These are phyloP conservation scores for Sycobia sp. DNA, from an alignment of 1,140 invertebrate genomes.

Conservation along the genomic window DNA sequence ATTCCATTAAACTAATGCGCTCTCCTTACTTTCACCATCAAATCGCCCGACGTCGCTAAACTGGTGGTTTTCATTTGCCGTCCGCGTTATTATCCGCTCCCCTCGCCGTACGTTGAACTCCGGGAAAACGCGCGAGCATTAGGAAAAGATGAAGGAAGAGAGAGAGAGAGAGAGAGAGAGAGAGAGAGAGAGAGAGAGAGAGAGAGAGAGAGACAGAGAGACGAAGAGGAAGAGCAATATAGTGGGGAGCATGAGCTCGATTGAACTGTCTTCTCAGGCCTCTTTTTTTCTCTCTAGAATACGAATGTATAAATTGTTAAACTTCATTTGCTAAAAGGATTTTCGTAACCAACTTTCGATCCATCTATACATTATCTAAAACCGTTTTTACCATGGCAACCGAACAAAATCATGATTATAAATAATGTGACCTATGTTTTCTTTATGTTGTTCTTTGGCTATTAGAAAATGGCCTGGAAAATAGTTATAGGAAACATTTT, in stretches of 20 bases:
- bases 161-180: slow-evolving; percentile 1
- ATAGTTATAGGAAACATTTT: too few species aligned
- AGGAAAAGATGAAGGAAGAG: slow-evolving; percentile 31
- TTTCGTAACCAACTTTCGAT: too few species aligned
- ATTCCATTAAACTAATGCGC: slow-evolving; percentile 21
- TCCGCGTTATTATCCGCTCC: slow-evolving; percentile 38
- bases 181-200: slow-evolving; percentile 13
- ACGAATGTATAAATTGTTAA: neutral
- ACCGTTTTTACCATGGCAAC: too few species aligned
- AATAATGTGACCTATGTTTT: too few species aligned
- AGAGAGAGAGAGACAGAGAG: slow-evolving; percentile 18
- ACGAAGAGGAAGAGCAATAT: neutral
- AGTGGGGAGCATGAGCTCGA: neutral
- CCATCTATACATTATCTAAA: too few species aligned
- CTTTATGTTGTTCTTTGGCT: too few species aligned
- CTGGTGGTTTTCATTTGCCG: slow-evolving; percentile 23
- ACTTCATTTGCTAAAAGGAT: too few species aligned
- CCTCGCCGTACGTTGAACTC: slow-evolving; percentile 12
- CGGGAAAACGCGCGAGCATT: slow-evolving; percentile 16
- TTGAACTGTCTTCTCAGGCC: neutral
- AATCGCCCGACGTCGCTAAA: slow-evolving; percentile 14
- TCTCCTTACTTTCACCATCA: slow-evolving; percentile 23
- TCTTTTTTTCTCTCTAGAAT: neutral
- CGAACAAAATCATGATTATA: too few species aligned
- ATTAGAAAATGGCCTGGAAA: too few species aligned